Conservation (phyloP, 2,888 invertebrate species). For the Cataglyphis albicans region DNA sequence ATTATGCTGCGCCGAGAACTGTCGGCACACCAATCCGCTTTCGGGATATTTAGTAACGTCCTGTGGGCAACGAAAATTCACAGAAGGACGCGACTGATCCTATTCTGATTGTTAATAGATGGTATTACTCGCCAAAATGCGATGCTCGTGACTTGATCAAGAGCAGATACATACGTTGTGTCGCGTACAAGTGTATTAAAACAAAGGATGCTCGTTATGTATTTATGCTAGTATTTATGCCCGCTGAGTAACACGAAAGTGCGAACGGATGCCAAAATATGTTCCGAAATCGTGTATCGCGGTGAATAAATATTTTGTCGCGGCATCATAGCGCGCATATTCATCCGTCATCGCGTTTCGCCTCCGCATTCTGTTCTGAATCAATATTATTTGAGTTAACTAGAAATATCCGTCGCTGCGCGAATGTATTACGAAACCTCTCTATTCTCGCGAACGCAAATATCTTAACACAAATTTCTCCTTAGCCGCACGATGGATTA, state of each 20-base stretch:
- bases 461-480: slow-evolving; percentile 30
- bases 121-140: slow-evolving; percentile 27
- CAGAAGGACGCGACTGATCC: slow-evolving; percentile 67
- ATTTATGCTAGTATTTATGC: slow-evolving; percentile 24
- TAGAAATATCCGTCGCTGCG: slow-evolving; percentile 42
- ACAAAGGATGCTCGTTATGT: slow-evolving; percentile 40
- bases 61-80: slow-evolving; percentile 67
- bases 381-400: slow-evolving; percentile 54
- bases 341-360: slow-evolving; percentile 52
- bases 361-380: slow-evolving; percentile 46
- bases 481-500: slow-evolving; percentile 42
- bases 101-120: slow-evolving; percentile 61
- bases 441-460: slow-evolving; percentile 43
- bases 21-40: slow-evolving; percentile 79
- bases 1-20: slow-evolving; percentile 77
- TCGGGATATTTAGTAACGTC: slow-evolving; percentile 73
- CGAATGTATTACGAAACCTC: slow-evolving; percentile 37
- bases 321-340: slow-evolving; percentile 34
- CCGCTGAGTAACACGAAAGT: slow-evolving; percentile 31
- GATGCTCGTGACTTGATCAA: neutral
- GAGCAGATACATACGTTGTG: neutral
- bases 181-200: slow-evolving; percentile 26
- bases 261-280: slow-evolving; percentile 52
- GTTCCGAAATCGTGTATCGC: slow-evolving; percentile 35
- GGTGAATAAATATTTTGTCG: slow-evolving; percentile 55